Conservation (phyloP, 2,113 vertebrate genomes). For the Struthio camelus region DNA sequence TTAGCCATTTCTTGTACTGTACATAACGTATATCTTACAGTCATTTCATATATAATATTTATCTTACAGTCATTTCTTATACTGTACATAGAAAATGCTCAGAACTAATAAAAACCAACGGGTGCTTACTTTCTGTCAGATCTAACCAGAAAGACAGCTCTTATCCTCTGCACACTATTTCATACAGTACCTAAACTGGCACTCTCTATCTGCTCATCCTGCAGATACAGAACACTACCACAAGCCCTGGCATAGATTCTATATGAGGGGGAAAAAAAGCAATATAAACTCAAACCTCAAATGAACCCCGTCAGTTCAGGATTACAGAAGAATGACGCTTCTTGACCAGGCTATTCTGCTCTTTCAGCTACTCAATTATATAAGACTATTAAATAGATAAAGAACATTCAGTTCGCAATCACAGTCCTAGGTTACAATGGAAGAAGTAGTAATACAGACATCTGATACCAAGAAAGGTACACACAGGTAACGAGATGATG, state of each 20-base stretch:
- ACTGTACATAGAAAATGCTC: background rate
- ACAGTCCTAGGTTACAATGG: slow-evolving; percentile 43
- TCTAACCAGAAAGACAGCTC: background rate
- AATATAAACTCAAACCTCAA: background rate
- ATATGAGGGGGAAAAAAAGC: background rate
- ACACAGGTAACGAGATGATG: slow-evolving; percentile 36
- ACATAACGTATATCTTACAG: background rate
- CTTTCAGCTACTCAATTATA: slow-evolving; percentile 15
- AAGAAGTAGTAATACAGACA: slow-evolving; percentile 43
- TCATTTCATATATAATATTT: no score
- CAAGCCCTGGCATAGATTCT: background rate
- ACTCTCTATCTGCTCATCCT: background rate
- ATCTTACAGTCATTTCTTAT: background rate
- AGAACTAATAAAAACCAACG: background rate
- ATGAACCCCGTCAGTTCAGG: background rate
- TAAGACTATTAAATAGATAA: slow-evolving; percentile 50
- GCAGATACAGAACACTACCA: background rate
- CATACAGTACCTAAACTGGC: background rate
- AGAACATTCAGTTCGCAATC: slow-evolving; percentile 38
- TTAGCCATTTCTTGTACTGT: background rate
- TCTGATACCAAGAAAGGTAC: slow-evolving; percentile 25
- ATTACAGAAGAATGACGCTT: background rate
- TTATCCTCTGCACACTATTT: background rate
- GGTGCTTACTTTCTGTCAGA: background rate
- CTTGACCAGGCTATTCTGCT: background rate